Base-by-base conservation (phyloP, 1,140 invertebrate genomes). In the Aphelenchoides besseyi region DNA sequence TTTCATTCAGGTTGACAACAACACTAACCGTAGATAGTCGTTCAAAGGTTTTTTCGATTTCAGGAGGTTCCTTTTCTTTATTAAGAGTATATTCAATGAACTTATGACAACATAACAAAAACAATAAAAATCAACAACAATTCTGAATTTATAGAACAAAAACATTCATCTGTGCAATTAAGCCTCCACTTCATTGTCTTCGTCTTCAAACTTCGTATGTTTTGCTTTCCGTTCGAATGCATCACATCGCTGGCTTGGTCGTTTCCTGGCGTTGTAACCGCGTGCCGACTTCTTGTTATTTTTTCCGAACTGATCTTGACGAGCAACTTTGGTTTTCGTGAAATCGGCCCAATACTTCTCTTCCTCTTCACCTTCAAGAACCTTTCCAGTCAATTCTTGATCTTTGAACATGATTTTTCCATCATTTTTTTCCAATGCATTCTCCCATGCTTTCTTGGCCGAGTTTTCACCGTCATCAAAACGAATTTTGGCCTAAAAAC, bases 311-410 rank as follows among this genome's bases (percentile, higher is more conserved):
- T 33, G 55, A 33, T 59, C 18, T 5, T 59, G 26, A 8, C 18
- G 5, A 12, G 55, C 55, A 33, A 59, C 32, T 33, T 59, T 59
- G 55, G 5, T 59, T 37, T 74, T 74, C 5, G 69, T 76, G 57
- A 85, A 83, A 9, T 84, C 81, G 5, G 69, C 70, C 83, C 82
- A 85, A 54, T 84, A 85, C 41, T 74, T 73, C 23, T 80, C 73
- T 54, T 89, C 88, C 9, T 89, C 89, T 82, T 91, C 90, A 80
- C 91, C 91, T n/a, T 91, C 90, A 2, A 90, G 90, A 85, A 90
- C 90, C 74, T 88, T 88, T 9, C 88, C 88, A 5, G 88, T 88
- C 30, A 91, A 77, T 68, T 91, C 89, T 36, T 90, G 81, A 82
- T 90, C 90, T 78, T 91, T 90, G 61, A 88, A 88, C 79, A 86